Base-by-base conservation (phyloP, 2,888 invertebrate species). In the Lutraria lutraria region DNA sequence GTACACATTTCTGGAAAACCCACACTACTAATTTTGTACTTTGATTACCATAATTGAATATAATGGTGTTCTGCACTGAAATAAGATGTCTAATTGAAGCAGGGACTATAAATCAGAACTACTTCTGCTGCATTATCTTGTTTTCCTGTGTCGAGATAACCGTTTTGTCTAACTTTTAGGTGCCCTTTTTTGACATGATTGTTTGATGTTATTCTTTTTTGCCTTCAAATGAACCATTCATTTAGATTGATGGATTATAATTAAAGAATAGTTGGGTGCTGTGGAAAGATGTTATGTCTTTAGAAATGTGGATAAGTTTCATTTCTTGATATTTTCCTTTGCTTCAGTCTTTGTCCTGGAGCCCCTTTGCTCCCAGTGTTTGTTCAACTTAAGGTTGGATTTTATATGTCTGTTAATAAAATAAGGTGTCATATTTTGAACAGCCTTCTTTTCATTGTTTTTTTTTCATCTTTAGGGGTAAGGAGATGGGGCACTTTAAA, bases 11-110 rank as follows among this genome's bases (percentile, higher is more conserved):
- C 80, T 80, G 92, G 89, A 92, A 92, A 92, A 92, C 90, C 92
- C 92, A 92, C 84, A 82, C 88, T 87, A 87, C 92, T 89, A 92
- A 90, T 91, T 89, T 87, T 89, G 88, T 88, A 79, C 54, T 85
- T 87, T 88, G 88, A 85, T 90, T 85, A 85, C 80, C 81, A 83
- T 89, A 89, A 91, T 88, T 91, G 91, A 85, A 88, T 88, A 90
- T 91, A 88, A 91, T 91, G 88, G 88, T 87, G 89, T 86, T 76
- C 34, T 76, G 76, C 34, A 76, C 76, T 76, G 76, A 84, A 81
- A 76, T 84, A 29, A 86, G 84, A 84, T 76, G 29, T 31, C 76
- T 76, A 76, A 76, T 76, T 76, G 31, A 34, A 76, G 76, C 15
- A 56, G 3, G 2, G 76, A 16, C 29, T 76, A 31, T 76, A 76